Conservation (phyloP, 2,888 invertebrate genomes). For the Pyralis farinalis region DNA sequence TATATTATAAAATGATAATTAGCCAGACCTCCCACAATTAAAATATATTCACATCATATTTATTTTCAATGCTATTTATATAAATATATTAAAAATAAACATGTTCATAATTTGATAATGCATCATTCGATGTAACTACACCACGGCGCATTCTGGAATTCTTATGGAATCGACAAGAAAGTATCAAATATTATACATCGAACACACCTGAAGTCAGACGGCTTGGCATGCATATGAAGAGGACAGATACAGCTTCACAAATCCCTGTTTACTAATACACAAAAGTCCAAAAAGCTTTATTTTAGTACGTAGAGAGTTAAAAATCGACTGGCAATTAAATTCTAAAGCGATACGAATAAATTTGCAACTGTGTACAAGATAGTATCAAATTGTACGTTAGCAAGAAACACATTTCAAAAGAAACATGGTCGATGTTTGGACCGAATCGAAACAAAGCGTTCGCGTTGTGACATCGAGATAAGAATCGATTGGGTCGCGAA, state of each 20-base stretch:
- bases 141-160: conserved; percentile 44
- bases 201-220: conserved; percentile 72
- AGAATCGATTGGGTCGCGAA: conserved; percentile 72
- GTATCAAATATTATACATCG: conserved; percentile 77
- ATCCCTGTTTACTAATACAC: conserved; percentile 17
- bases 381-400: conserved; percentile 73
- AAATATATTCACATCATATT: conserved; percentile 3
- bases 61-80: no score
- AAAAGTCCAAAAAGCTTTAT: conserved; percentile 26
- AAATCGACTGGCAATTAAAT: conserved; percentile 28
- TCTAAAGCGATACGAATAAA: conserved; percentile 35
- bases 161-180: conserved; percentile 62
- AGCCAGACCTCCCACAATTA: conserved; percentile 1
- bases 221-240: conserved; percentile 71
- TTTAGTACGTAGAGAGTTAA: conserved; percentile 24
- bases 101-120: not conserved
- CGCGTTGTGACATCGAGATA: conserved; percentile 77
- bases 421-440: conserved; percentile 72
- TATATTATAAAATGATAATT: conserved; percentile 8
- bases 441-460: conserved; percentile 78
- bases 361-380: conserved; percentile 57
- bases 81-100: conserved; percentile 3
- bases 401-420: conserved; percentile 79
- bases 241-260: conserved; percentile 46
- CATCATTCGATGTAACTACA: conserved; percentile 28